phyloP scores from a whole-genome alignment of 1,140 invertebrate species.

The Lepidurus apus region DNA sequence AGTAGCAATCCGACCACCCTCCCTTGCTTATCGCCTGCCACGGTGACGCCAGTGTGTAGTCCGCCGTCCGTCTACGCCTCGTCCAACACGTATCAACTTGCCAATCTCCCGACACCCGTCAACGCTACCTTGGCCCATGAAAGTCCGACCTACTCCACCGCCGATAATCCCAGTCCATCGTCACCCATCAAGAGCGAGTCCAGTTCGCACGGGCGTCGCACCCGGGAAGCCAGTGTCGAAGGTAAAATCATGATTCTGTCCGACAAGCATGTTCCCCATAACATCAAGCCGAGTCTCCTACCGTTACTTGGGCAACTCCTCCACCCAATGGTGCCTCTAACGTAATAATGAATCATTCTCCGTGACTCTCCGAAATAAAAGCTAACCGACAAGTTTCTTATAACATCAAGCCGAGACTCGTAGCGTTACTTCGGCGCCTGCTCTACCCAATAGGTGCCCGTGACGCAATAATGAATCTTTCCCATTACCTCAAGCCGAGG shows the following conservation, averaged over 20 bases:
- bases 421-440: no score
- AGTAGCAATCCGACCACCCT: slow-evolving; percentile 26
- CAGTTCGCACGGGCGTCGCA: slow-evolving; percentile 16
- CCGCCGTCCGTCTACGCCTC: slow-evolving; percentile 25
- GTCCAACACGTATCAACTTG: slow-evolving; percentile 16
- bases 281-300: no score
- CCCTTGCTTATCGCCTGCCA: slow-evolving; percentile 27
- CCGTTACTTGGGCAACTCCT: no score
- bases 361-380: no score
- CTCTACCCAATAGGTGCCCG: no score
- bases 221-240: slow-evolving; percentile 20
- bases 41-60: not conserved
- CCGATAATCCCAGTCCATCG: slow-evolving; percentile 29
- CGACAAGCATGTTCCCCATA: not conserved
- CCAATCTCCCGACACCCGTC: slow-evolving; percentile 26
- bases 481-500: no score
- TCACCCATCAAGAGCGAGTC: slow-evolving; percentile 27
- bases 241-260: slow-evolving; percentile 16
- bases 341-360: no score
- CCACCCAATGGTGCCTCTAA: no score
- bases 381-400: no score
- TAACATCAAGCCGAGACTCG: no score
- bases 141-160: slow-evolving; percentile 30
- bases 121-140: slow-evolving; percentile 20
- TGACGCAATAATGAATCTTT: no score